Evolutionary conservation across 2,888 invertebrate species (phyloP), one percentile per base, ranked within the genome.

Genomic region (Aphidius colemani): DNA sequence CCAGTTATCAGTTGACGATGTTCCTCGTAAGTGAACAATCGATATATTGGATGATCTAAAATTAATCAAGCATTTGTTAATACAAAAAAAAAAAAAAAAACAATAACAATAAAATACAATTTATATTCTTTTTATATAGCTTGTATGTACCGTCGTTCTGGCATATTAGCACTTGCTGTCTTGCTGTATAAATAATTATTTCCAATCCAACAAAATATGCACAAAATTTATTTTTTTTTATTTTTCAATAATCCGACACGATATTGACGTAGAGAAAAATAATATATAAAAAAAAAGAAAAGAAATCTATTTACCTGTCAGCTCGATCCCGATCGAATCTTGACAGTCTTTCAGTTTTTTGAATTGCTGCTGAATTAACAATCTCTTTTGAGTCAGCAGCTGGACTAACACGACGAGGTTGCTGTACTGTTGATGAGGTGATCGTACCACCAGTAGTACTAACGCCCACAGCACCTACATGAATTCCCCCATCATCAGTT

Each of bases 1-100:
- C 86, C 87, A 86, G 46, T 86, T 85, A 66, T 87, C 86, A 18
- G 86, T 84, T 3, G 85, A 83, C 68, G 86, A 84, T 1, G 85
- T 82, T 69, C 83, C 83, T 10, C 87, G 83, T 40, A 87, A 79
- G 70, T 87, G 86, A 44, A 87, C 79, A 64, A 87, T 82, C 59
- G 86, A 86, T 63, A 87, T 84, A 75, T 86, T 87, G 61, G 85
- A 83, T 11, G 85, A 85, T 75, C 87, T 87, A 30, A 30, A 30
- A 30, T 30, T 30, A 30, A 30, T 30, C 30, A 30, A 30, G 30
- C 30, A 30, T 30, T 49, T 49, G 13, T 13, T 49, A 49, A 49
- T 49, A 7, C n/a, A 9, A 10, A 10, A 18, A 13, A 40, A 9
- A 10, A 10, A 18, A 13, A 13, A 18, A 18, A 1, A 18, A 18